Conservation (phyloP, 2,888 invertebrate genomes). For the Lordiphosa andalusiaca region DNA sequence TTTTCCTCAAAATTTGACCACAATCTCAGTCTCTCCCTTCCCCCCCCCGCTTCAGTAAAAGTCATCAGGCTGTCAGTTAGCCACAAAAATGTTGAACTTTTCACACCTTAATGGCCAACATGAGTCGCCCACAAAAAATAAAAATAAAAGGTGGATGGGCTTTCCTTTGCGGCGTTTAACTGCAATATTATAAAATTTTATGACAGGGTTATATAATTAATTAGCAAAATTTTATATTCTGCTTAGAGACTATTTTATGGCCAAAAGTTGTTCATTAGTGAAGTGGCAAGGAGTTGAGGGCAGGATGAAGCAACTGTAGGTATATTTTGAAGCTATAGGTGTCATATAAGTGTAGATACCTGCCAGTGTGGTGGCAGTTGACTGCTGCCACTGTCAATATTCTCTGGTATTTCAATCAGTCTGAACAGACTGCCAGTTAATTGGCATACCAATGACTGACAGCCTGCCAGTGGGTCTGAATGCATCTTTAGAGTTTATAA, state of each 20-base stretch:
- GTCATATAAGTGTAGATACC: no score
- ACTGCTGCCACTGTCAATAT: no score
- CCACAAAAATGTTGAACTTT: constrained; percentile 40
- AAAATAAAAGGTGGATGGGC: constrained; percentile 11
- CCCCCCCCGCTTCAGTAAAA: not conserved
- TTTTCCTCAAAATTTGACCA: constrained; percentile 7
- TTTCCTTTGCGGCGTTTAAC: constrained; percentile 21
- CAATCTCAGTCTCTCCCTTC: no score
- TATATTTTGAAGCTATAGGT: no score
- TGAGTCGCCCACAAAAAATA: constrained; percentile 6
- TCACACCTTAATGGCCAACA: constrained; percentile 51
- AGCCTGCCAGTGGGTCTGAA: no score
- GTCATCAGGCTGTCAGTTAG: constrained; percentile 2
- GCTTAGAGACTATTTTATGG: constrained; percentile 42
- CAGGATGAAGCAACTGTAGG: not conserved
- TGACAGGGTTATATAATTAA: constrained; percentile 52
- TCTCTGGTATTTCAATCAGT: no score
- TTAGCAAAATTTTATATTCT: constrained; percentile 51
- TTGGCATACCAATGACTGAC: no score
- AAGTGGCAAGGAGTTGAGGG: not conserved
- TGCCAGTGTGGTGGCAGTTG: no score
- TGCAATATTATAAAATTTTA: constrained; percentile 49
- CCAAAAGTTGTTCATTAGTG: constrained; percentile 38
- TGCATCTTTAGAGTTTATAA: no score
- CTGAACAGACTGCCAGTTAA: no score